These are phyloP conservation scores for Microctonus aethiopoides DNA, from an alignment of 2,888 invertebrate species.

Conservation along the genomic window DNA sequence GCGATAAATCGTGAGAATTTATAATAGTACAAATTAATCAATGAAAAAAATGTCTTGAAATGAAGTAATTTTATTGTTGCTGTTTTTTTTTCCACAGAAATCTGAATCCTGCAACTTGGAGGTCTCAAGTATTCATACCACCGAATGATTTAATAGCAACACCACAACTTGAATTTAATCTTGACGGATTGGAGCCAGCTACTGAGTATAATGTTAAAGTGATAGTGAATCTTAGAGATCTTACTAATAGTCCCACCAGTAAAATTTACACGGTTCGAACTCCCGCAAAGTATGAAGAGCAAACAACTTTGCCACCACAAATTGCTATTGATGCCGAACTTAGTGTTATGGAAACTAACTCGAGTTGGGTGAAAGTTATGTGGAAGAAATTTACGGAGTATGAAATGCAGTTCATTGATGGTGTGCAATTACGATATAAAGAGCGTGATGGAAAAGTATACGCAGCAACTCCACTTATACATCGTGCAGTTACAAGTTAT, in stretches of 20 bases:
- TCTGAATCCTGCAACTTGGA: conserved; percentile 80
- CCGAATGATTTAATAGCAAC: conserved; percentile 88
- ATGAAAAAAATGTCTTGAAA: not conserved
- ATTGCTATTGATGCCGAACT: conserved; percentile 80
- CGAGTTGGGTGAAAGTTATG: conserved; percentile 80
- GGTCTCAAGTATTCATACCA: conserved; percentile 87
- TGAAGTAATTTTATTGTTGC: not conserved
- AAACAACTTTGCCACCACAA: conserved; percentile 72
- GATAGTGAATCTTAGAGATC: conserved; percentile 79
- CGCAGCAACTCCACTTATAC: conserved; percentile 85
- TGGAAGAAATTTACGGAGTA: conserved; percentile 87
- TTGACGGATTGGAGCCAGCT: conserved; percentile 80
- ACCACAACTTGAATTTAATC: conserved; percentile 85
- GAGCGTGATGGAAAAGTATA: conserved; percentile 85
- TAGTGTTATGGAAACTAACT: conserved; percentile 79
- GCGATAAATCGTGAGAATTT: conserved; percentile 75
- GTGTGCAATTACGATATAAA: conserved; percentile 87
- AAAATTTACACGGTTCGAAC: conserved; percentile 81
- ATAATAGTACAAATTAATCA: not conserved
- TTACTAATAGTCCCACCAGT: conserved; percentile 83
- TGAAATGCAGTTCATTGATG: conserved; percentile 87
- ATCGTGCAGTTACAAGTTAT: conserved; percentile 81
- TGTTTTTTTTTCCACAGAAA: conserved; percentile 66
- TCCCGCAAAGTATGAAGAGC: conserved; percentile 67
- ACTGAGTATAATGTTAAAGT: conserved; percentile 87